These are phyloP conservation scores for Trichomalopsis sarcophagae DNA, from an alignment of 1,140 invertebrate species.

Conservation along the genomic window DNA sequence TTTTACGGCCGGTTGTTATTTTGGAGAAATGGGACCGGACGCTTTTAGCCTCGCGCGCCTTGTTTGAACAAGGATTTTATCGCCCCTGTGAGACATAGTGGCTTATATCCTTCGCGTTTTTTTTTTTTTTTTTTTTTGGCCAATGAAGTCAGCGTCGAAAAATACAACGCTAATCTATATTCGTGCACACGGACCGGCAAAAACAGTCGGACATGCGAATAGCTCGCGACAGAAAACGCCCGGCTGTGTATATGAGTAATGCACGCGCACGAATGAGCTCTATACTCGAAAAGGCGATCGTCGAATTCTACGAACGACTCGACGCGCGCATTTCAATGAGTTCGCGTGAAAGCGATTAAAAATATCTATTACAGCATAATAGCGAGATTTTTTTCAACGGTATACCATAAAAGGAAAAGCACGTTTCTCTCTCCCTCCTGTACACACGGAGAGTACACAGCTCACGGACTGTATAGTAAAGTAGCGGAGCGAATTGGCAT, in stretches of 20 bases:
- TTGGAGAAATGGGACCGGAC: neutral
- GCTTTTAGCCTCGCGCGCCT: neutral
- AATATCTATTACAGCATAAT: neutral
- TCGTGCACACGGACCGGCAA: too few species aligned
- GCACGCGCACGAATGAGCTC: too few species aligned
- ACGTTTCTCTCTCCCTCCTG: too few species aligned
- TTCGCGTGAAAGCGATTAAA: neutral
- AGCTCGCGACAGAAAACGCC: too few species aligned
- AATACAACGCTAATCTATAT: too few species aligned
- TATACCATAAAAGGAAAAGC: conserved; percentile 42
- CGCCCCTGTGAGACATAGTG: too few species aligned
- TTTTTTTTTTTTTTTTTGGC: too few species aligned
- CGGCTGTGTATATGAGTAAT: too few species aligned
- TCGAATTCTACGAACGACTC: neutral
- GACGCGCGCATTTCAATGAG: conserved; percentile 14
- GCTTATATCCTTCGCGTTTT: too few species aligned
- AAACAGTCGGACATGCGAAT: too few species aligned
- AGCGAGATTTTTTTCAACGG: conserved; percentile 11
- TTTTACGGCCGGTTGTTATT: neutral
- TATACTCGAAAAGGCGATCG: neutral
- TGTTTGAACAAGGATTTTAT: neutral
- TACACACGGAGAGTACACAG: neutral
- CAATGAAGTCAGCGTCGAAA: too few species aligned
- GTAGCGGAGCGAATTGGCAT: conserved; percentile 30
- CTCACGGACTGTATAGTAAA: neutral